Percentiles rank a stretch among this genome's conserved stretches.
phyloP scores from a whole-genome alignment of 2,888 invertebrate species.

The Achlya flavicornis region DNA sequence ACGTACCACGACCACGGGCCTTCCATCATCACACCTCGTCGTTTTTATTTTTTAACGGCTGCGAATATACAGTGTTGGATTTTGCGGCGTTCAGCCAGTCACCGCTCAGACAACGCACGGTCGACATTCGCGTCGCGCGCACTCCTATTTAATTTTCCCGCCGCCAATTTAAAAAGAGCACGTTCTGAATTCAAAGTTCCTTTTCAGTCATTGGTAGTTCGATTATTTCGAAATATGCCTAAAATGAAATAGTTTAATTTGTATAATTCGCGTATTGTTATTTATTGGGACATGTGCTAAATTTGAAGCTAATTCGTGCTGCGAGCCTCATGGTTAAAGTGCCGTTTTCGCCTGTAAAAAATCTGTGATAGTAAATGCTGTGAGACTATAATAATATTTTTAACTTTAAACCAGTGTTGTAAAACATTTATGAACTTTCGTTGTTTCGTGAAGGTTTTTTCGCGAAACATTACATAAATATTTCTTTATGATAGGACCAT shows the following conservation, averaged over 20 bases:
- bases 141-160: constrained; percentile 60
- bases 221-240: constrained; percentile 65
- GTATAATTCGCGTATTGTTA: constrained; percentile 22
- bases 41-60: constrained; percentile 77
- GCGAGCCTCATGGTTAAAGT: constrained; percentile 57
- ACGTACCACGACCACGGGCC: constrained; percentile 51
- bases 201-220: constrained; percentile 36
- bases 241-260: constrained; percentile 69
- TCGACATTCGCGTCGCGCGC: constrained; percentile 66
- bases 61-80: constrained; percentile 75
- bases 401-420: constrained; percentile 24
- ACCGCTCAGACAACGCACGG: constrained; percentile 70
- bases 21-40: constrained; percentile 73
- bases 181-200: constrained; percentile 51
- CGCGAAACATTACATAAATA: constrained; percentile 71
- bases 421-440: constrained; percentile 26
- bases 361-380: constrained; percentile 76
- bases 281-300: constrained; percentile 55
- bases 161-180: constrained; percentile 63
- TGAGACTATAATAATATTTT: constrained; percentile 57
- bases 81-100: constrained; percentile 73
- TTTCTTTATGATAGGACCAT: constrained; percentile 83
- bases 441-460: constrained; percentile 79
- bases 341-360: constrained; percentile 55
- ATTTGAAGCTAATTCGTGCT: constrained; percentile 57